Percentiles rank a stretch among this genome's conserved stretches.
These are phyloP conservation scores for Silurus glanis DNA, from an alignment of 2,113 vertebrate genomes.

Conservation along the genomic window DNA sequence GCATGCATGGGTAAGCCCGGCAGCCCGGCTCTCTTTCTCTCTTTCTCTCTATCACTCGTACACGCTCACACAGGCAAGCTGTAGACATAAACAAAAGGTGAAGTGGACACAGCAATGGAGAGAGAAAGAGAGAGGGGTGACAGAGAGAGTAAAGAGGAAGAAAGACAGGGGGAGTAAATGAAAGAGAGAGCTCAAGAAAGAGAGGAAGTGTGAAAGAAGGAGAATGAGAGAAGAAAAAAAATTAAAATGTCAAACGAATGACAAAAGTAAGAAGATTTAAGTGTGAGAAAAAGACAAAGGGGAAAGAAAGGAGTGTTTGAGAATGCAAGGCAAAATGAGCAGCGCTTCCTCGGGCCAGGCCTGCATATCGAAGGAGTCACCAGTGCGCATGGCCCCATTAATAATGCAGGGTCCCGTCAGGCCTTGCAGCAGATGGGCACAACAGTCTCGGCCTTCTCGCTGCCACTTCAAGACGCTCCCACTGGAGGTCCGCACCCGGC, in stretches of 20 bases:
- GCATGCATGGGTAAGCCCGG: slow-evolving; percentile 97
- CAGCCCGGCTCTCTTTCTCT: slow-evolving; percentile 63
- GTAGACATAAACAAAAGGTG: slow-evolving; percentile 70
- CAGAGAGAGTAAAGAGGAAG: slow-evolving; percentile 42
- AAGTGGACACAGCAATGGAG: slow-evolving; percentile 33
- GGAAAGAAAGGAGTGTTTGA: slow-evolving; percentile 40
- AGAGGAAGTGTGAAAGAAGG: slow-evolving; percentile 34
- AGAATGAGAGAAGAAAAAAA: slow-evolving; percentile 65
- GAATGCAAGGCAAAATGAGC: slow-evolving; percentile 59
- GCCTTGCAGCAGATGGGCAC: slow-evolving; percentile 87
- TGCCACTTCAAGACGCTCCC: slow-evolving; percentile 74
- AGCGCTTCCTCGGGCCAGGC: slow-evolving; percentile 89
- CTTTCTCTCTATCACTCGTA: slow-evolving; percentile 22
- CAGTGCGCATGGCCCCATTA: slow-evolving; percentile 84
- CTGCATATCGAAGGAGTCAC: slow-evolving; percentile 91
- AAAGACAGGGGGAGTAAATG: slow-evolving; percentile 25
- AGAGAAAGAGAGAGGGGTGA: slow-evolving; percentile 36
- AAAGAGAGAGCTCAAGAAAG: slow-evolving; percentile 48
- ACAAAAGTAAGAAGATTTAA: slow-evolving; percentile 47
- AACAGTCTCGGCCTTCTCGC: slow-evolving; percentile 75
- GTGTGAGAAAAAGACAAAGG: slow-evolving; percentile 45
- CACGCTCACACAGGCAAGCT: slow-evolving; percentile 56
- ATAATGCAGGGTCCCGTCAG: slow-evolving; percentile 91
- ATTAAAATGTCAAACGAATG: slow-evolving; percentile 14
- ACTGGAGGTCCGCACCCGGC: slow-evolving; percentile 68